Conservation (phyloP, 2,797 vertebrate genomes). For the Channallabes apus region DNA sequence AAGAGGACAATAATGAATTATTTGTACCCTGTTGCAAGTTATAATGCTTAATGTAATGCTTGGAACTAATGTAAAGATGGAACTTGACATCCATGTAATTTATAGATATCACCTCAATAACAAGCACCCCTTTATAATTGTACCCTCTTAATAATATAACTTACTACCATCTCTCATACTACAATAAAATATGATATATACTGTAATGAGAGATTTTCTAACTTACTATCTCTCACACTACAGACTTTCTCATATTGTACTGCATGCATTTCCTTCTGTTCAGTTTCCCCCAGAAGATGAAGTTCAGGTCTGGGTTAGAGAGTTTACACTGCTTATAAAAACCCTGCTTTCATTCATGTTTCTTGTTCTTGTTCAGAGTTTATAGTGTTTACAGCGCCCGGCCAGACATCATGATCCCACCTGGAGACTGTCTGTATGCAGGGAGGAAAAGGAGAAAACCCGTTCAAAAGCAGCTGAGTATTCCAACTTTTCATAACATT, state of each 20-base stretch:
- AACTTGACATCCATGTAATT: neutral
- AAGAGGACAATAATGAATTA: neutral
- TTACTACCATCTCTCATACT: neutral
- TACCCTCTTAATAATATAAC: neutral
- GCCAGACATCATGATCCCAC: conserved; percentile 77
- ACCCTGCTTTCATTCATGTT: neutral
- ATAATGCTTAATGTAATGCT: neutral
- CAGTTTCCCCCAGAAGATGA: neutral
- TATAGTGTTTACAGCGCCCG: conserved; percentile 47
- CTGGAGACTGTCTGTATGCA: conserved; percentile 82
- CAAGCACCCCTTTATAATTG: neutral
- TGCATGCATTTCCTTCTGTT: neutral
- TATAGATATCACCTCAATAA: neutral
- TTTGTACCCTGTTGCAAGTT: neutral
- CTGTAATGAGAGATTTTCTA: too few species aligned
- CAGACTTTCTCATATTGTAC: neutral
- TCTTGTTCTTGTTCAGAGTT: conserved; percentile 9
- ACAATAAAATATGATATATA: too few species aligned
- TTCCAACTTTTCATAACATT: neutral
- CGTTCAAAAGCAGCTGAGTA: conserved; percentile 84
- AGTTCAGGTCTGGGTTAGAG: neutral
- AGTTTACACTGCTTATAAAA: neutral
- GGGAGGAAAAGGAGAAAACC: conserved; percentile 85
- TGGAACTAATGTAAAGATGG: neutral
- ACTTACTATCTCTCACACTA: neutral